Percentiles rank a stretch among this genome's conserved stretches.
Conservation (phyloP, 2,888 invertebrate genomes). For the Aphodius sticticus region DNA sequence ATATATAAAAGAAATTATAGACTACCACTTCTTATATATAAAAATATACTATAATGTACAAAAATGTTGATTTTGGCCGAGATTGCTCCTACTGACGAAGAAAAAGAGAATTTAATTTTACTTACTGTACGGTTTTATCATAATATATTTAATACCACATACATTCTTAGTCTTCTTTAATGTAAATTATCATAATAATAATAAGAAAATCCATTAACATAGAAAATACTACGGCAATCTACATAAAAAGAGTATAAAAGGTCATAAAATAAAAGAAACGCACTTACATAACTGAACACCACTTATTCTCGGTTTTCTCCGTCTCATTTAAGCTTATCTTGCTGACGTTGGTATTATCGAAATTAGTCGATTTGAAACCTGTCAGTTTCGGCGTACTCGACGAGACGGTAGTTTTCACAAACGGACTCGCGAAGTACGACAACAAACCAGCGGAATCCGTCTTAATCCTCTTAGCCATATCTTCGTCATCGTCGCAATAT, state of each 20-base stretch:
- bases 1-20: not conserved
- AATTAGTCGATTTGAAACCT: slow-evolving; percentile 50
- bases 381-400: slow-evolving; percentile 55
- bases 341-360: slow-evolving; percentile 45
- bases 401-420: slow-evolving; percentile 43
- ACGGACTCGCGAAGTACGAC: slow-evolving; percentile 49
- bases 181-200: slow-evolving; percentile 18
- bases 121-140: not conserved
- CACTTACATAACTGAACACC: slow-evolving; percentile 53
- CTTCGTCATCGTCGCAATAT: slow-evolving; percentile 48
- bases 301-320: slow-evolving; percentile 49
- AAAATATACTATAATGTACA: not conserved
- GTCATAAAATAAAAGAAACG: slow-evolving; percentile 6
- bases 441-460: slow-evolving; percentile 44
- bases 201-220: not conserved
- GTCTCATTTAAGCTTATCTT: slow-evolving; percentile 41
- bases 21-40: not conserved
- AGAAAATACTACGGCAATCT: slow-evolving; percentile 12
- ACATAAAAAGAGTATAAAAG: not conserved
- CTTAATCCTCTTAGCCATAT: slow-evolving; percentile 48
- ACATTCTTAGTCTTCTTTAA: not conserved
- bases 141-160: slow-evolving; percentile 5
- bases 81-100: not conserved
- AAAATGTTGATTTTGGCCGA: not conserved
- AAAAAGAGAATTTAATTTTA: not conserved